These are phyloP conservation scores for Macrotrachela quadricornifera DNA, from an alignment of 1,140 invertebrate genomes.

Conservation along the genomic window DNA sequence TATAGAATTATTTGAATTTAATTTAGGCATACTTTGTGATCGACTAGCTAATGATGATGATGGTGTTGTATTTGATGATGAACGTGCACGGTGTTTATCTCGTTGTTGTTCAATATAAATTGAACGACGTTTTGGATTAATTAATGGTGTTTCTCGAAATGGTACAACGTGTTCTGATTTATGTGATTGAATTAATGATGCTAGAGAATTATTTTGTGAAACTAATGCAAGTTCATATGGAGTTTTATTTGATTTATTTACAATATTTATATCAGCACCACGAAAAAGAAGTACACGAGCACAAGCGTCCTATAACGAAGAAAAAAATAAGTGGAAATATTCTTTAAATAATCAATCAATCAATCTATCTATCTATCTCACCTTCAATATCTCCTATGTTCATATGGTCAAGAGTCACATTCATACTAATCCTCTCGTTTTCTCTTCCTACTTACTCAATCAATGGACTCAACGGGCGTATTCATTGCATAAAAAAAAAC, in stretches of 20 bases:
- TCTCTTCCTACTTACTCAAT: too few relatives aligned
- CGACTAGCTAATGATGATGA: too few relatives aligned
- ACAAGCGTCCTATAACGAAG: slow-evolving; percentile 52
- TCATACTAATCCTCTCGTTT: too few relatives aligned
- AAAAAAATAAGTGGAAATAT: background rate
- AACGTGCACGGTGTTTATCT: background rate
- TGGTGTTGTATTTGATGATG: too few relatives aligned
- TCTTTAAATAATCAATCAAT: too few relatives aligned
- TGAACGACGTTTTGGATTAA: slow-evolving; percentile 57
- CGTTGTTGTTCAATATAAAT: slow-evolving; percentile 5
- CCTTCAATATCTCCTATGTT: too few relatives aligned
- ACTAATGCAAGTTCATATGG: slow-evolving; percentile 87
- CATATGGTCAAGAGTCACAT: too few relatives aligned
- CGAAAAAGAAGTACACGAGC: slow-evolving; percentile 78
- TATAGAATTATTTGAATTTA: too few relatives aligned
- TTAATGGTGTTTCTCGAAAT: slow-evolving; percentile 74
- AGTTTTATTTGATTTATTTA: slow-evolving; percentile 45
- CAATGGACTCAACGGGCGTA: too few relatives aligned
- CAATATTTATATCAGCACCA: slow-evolving; percentile 68
- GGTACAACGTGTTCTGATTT: slow-evolving; percentile 66
- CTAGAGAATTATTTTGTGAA: slow-evolving; percentile 75
- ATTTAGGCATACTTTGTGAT: too few relatives aligned
- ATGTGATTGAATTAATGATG: slow-evolving; percentile 82
- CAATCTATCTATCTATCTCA: too few relatives aligned
- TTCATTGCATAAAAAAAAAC: too few relatives aligned